These are phyloP conservation scores for Halichoeres trimaculatus DNA, from an alignment of 2,113 vertebrate species.

Conservation along the genomic window DNA sequence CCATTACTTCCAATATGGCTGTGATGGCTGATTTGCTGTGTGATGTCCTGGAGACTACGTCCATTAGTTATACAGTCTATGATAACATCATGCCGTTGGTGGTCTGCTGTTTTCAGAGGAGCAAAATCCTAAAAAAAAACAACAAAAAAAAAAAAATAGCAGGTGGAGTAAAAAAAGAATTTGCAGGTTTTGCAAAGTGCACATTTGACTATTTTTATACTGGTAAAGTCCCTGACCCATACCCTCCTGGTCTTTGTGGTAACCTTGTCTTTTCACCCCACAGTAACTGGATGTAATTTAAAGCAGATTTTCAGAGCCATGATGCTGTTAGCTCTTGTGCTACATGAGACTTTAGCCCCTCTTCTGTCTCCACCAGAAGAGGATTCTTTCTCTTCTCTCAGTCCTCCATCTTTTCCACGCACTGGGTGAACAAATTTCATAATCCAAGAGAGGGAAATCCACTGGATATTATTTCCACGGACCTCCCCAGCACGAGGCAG, in stretches of 20 bases:
- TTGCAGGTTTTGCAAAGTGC: no score
- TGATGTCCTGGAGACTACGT: no score
- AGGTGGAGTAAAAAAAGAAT: no score
- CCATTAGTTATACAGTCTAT: no score
- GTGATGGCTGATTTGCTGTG: no score
- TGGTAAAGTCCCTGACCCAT: no score
- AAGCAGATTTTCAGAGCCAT: neutral
- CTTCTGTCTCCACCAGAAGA: conserved; percentile 6
- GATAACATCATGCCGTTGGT: no score
- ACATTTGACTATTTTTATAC: no score
- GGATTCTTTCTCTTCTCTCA: conserved; percentile 35
- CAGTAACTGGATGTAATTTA: conserved; percentile 10
- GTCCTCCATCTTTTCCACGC: conserved; percentile 51
- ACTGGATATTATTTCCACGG: conserved; percentile 58
- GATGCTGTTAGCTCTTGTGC: conserved; percentile 20
- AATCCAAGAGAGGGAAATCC: conserved; percentile 38
- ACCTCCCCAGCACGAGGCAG: conserved; percentile 59
- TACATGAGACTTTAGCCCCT: conserved; percentile 22
- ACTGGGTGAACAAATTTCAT: conserved; percentile 56
- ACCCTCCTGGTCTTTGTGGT: neutral
- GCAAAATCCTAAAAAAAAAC: no score
- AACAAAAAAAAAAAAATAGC: no score
- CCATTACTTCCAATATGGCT: no score
- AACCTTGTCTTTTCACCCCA: neutral
- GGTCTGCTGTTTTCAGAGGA: no score